phyloP scores from a whole-genome alignment of 2,113 vertebrate species.

The Ptychochromis oligacanthus region DNA sequence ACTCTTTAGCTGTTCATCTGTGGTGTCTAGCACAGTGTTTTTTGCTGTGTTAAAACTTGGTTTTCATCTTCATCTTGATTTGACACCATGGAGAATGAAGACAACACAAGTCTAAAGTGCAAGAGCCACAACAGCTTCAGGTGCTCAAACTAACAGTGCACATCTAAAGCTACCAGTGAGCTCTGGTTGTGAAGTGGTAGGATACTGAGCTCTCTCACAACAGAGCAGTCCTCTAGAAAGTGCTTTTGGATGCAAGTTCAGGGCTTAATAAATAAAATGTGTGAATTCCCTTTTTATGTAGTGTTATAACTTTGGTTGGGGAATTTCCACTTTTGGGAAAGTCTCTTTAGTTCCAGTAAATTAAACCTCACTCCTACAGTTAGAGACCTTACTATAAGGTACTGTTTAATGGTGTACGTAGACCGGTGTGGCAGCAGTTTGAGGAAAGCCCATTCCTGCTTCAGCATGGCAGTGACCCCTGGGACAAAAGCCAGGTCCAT shows the following conservation, averaged over 20 bases:
- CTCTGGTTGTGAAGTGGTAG: not conserved
- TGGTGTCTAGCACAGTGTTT: not conserved
- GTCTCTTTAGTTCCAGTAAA: not conserved
- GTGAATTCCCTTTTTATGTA: not conserved
- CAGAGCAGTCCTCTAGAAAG: not conserved
- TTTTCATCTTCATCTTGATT: not conserved
- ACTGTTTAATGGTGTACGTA: not conserved
- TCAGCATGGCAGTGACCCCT: not conserved
- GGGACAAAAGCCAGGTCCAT: not conserved
- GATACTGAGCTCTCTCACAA: not conserved
- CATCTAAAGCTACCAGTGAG: not conserved
- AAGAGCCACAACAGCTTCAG: not conserved
- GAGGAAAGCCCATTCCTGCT: not conserved
- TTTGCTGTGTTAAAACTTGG: not conserved
- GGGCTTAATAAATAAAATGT: not conserved
- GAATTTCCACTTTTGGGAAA: too few species aligned
- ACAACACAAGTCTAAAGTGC: not conserved
- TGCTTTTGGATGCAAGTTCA: not conserved
- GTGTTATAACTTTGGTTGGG: not conserved
- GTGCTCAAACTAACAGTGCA: not conserved
- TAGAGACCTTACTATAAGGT: not conserved
- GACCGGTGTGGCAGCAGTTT: not conserved
- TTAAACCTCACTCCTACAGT: not conserved
- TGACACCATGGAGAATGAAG: not conserved
- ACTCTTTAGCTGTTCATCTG: constrained; percentile 13